Base-by-base conservation (phyloP, 1,140 invertebrate species). In the Ceratosolen solmsi region DNA sequence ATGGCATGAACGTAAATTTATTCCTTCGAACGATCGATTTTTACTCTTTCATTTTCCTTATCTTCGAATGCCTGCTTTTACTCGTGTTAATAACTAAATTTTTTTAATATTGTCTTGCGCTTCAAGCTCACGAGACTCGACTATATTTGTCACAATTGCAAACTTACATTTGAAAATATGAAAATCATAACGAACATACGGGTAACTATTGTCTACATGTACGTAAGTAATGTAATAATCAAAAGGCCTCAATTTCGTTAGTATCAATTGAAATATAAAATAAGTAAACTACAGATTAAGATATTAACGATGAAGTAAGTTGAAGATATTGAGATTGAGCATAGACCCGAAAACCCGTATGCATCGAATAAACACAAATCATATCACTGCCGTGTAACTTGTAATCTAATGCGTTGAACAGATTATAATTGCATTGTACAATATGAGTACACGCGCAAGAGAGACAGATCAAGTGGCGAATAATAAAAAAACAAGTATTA, bases 401-500 rank as follows among this genome's bases (percentile, higher is more conserved):
- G 41, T 63, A 73, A 80, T 80, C 54, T 63, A 73, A 73, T 73
- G 54, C 63, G n/a, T 20, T 8, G 2, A 27, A 2, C 41, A 33
- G 13, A 38, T 36, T n/a, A 36, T 36, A 30, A 1, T 4, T 22
- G 41, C 13, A 36, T 7, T 5, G 25, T 60, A 49, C 46, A 73
- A 80, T 33, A 20, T n/a, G 36, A 49, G 3, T 20, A n/a, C 5
- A 15, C 13, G 30, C 2, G 38, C 49, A 13, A 27, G 30, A 60
- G 68, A 15, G 60, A 27, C 1, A 17, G 41, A 17, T 11, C 22
- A 56, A 25, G 25, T 60, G 56, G 46, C 33, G 79, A 36, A 20
- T 36, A 60, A 46, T 15, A 60, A 60, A 56, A 71, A 56, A 38
- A 41, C 54, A 49, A 51, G 58, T 38, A 58, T 70, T 79, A 72